These are phyloP conservation scores for Catamblyrhynchus diadema DNA, from an alignment of 2,797 vertebrate genomes.

Conservation along the genomic window DNA sequence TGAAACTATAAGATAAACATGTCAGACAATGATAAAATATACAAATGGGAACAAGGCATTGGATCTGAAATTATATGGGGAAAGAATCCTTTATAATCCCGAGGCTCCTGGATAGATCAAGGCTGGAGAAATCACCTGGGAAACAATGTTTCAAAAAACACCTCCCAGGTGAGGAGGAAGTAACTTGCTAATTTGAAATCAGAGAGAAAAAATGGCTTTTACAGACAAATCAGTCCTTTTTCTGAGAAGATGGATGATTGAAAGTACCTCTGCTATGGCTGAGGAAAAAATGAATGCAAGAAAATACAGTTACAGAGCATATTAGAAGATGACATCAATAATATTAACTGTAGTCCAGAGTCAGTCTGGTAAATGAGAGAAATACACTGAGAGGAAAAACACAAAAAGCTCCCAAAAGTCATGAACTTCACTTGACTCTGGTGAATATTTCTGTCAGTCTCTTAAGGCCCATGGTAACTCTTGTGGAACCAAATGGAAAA, in stretches of 20 bases:
- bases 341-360: not conserved
- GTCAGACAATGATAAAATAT: not conserved
- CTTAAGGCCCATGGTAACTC: not conserved
- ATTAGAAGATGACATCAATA: not conserved
- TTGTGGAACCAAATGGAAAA: slow-evolving; percentile 36
- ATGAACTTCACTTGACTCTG: not conserved
- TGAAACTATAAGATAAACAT: not conserved
- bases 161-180: not conserved
- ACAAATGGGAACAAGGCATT: not conserved
- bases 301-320: not conserved
- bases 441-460: not conserved
- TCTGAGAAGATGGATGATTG: not conserved
- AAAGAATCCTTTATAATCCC: not conserved
- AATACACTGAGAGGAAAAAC: not conserved
- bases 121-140: not conserved
- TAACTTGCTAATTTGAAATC: not conserved
- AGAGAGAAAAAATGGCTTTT: not conserved
- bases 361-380: not conserved
- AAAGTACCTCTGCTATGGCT: not conserved
- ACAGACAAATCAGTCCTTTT: not conserved
- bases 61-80: not conserved
- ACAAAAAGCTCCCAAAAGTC: not conserved
- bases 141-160: not conserved
- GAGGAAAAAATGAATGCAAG: not conserved
- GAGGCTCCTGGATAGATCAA: not conserved